These are phyloP conservation scores for Steinernema scapterisci DNA, from an alignment of 2,888 invertebrate genomes.

Conservation along the genomic window DNA sequence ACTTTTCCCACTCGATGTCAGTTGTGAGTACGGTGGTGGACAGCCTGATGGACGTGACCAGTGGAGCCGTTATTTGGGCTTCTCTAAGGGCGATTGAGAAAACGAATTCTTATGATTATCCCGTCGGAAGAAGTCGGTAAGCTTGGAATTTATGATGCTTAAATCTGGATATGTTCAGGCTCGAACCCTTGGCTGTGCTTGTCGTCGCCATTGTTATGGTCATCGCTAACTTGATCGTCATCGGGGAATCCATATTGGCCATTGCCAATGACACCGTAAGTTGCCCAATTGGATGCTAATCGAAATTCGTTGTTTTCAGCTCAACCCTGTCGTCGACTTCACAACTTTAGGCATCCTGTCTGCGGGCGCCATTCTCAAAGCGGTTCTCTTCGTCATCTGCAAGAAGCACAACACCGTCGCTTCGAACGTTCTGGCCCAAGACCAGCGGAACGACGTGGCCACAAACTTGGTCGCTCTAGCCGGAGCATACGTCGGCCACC, in stretches of 20 bases:
- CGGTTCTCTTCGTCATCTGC: constrained; percentile 51
- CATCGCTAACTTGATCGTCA: constrained; percentile 61
- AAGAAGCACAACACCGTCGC: constrained; percentile 44
- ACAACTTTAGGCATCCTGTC: constrained; percentile 47
- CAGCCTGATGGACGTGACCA: constrained; percentile 69
- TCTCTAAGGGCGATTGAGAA: constrained; percentile 60
- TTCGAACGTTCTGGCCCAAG: constrained; percentile 67
- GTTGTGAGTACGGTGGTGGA: constrained; percentile 70
- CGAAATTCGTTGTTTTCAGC: not conserved
- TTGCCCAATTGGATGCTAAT: no score
- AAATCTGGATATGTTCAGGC: constrained; percentile 38
- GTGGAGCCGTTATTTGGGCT: constrained; percentile 69
- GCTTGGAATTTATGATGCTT: not conserved
- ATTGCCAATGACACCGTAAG: constrained; percentile 52
- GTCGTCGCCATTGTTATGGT: constrained; percentile 70
- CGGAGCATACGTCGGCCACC: constrained; percentile 67
- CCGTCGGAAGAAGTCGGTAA: constrained; percentile 68
- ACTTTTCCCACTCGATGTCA: constrained; percentile 69
- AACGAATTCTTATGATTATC: constrained; percentile 68
- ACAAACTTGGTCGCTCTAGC: constrained; percentile 69
- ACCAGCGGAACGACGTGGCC: constrained; percentile 70
- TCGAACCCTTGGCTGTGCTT: constrained; percentile 69
- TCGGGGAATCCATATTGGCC: constrained; percentile 68
- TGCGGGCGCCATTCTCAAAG: constrained; percentile 50
- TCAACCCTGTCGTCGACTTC: constrained; percentile 49